Evolutionary conservation across 2,113 vertebrate species (phyloP).

Genomic region (Hemiprocne comata): DNA sequence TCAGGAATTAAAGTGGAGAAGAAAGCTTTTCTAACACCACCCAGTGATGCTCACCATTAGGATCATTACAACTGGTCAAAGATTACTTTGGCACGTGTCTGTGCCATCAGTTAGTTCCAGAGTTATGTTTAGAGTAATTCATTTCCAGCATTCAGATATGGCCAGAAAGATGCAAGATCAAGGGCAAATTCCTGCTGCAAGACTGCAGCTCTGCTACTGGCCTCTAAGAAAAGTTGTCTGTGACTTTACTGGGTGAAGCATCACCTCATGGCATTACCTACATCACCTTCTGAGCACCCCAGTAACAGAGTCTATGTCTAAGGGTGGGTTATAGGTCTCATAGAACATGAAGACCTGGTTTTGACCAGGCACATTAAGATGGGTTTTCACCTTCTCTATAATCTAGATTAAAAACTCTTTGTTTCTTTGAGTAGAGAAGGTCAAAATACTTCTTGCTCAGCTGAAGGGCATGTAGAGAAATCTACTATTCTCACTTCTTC

Average conservation of each 20-base stretch:
- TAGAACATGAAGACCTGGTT: neutral
- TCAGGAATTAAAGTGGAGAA: neutral
- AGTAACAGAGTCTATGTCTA: rapidly evolving
- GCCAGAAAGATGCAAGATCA: neutral
- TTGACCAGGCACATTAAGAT: neutral
- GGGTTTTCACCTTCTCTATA: neutral
- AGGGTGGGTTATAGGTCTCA: neutral
- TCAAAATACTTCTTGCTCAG: neutral
- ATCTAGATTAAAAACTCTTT: neutral
- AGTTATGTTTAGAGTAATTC: neutral
- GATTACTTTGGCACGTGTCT: neutral
- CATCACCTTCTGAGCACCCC: neutral
- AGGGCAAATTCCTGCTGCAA: neutral
- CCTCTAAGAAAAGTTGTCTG: neutral
- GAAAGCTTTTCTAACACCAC: neutral
- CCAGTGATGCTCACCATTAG: neutral
- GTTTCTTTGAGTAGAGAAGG: neutral
- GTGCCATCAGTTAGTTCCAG: constrained; percentile 1
- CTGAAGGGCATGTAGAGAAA: neutral
- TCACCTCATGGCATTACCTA: neutral
- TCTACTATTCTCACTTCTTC: neutral
- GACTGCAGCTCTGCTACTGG: neutral
- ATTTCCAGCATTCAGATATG: neutral
- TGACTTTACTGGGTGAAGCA: neutral
- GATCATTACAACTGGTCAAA: constrained; percentile 1